Percentiles rank a stretch among this genome's conserved stretches.
Conservation (phyloP, 2,113 vertebrate species). For the Petaurus breviceps region DNA sequence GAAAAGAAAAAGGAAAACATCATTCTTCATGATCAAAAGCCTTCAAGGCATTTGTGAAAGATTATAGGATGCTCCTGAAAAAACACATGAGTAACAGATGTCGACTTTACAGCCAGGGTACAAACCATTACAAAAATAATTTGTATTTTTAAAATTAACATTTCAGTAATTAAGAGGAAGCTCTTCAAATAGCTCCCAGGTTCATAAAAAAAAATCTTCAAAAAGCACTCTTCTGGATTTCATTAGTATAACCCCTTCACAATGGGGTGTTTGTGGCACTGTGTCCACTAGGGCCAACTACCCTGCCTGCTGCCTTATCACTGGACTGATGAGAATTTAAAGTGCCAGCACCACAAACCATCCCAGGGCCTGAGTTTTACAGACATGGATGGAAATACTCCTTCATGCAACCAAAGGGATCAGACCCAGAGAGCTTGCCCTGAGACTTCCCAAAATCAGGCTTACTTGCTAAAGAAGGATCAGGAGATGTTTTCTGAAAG, state of each 20-base stretch:
- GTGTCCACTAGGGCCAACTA: not conserved
- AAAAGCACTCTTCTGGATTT: not conserved
- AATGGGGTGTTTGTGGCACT: not conserved
- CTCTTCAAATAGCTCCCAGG: not conserved
- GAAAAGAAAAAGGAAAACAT: not conserved
- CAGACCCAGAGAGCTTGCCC: not conserved
- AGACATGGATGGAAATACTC: not conserved
- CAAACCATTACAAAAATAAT: conserved; percentile 3
- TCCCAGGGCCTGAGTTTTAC: not conserved
- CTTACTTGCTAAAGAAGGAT: not conserved
- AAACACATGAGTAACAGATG: not conserved
- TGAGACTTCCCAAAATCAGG: not conserved
- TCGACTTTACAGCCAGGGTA: not conserved
- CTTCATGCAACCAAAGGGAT: not conserved
- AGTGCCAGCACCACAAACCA: not conserved
- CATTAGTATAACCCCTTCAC: not conserved
- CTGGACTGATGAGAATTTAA: not conserved
- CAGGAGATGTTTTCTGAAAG: not conserved
- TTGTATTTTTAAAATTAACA: conserved; percentile 21
- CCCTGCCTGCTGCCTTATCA: not conserved
- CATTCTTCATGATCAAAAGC: not conserved
- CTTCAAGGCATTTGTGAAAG: not conserved
- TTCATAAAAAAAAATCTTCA: conserved; percentile 13
- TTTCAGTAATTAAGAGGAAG: not conserved
- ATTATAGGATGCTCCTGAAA: not conserved